Evolutionary conservation across 2,113 vertebrate genomes (phyloP).

Genomic region (Sceloporus undulatus): DNA sequence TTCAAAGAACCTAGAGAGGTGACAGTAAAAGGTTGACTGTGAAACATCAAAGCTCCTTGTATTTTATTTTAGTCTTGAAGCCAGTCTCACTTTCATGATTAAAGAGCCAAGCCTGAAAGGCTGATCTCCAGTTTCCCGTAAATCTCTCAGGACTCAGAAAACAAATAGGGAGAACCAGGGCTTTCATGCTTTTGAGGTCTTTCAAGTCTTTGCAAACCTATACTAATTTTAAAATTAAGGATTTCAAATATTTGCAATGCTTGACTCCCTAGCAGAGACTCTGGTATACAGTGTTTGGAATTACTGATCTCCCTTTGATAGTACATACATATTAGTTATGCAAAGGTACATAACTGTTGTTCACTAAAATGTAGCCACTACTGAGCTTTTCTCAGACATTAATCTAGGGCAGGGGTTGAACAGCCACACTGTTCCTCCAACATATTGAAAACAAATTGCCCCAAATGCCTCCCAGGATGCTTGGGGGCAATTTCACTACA

Average conservation of each 20-base stretch:
- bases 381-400: neutral
- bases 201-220: neutral
- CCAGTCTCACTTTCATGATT: neutral
- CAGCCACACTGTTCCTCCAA: neutral
- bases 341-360: too few relatives aligned
- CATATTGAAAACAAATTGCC: too few relatives aligned
- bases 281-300: neutral
- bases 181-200: neutral
- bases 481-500: too few relatives aligned
- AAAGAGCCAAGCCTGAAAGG: neutral
- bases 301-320: neutral
- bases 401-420: too few relatives aligned
- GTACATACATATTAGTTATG: too few relatives aligned
- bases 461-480: too few relatives aligned
- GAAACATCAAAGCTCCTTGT: neutral
- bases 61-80: neutral
- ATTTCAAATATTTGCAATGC: neutral
- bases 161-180: neutral
- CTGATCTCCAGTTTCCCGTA: neutral
- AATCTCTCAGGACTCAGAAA: neutral
- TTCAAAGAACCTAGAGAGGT: constrained; percentile 90
- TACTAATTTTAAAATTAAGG: neutral
- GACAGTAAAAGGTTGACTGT: constrained; percentile 41
- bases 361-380: neutral
- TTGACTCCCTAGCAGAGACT: too few relatives aligned